phyloP scores from a whole-genome alignment of 2,797 vertebrate genomes.

The Myotis myotis region DNA sequence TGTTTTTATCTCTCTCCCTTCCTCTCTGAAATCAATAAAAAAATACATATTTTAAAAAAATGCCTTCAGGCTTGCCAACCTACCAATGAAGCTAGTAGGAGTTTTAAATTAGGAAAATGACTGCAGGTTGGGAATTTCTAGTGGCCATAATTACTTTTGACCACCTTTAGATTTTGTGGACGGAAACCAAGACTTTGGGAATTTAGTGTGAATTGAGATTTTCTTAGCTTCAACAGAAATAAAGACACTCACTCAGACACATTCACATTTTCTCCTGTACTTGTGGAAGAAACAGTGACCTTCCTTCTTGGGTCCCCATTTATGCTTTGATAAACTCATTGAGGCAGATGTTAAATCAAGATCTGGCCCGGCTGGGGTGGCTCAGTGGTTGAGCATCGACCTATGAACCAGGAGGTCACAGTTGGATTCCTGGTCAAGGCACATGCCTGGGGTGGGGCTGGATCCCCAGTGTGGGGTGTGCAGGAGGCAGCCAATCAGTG shows the following conservation, averaged over 20 bases:
- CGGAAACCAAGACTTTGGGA: neutral
- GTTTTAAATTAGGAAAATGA: neutral
- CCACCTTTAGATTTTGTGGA: conserved; percentile 5
- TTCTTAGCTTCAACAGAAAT: neutral
- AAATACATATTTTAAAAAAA: neutral
- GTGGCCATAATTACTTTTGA: neutral
- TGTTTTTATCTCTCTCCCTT: too few relatives aligned
- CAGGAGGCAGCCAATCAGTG: too few relatives aligned
- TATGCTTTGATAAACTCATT: neutral
- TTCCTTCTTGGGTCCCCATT: neutral
- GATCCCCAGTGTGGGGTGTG: too few relatives aligned
- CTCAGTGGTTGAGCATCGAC: too few relatives aligned
- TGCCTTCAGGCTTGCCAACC: neutral
- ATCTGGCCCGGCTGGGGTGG: neutral
- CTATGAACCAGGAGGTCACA: too few relatives aligned
- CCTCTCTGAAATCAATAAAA: too few relatives aligned
- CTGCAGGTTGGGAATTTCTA: neutral
- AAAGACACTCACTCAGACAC: neutral
- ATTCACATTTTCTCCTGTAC: neutral
- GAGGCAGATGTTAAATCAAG: neutral
- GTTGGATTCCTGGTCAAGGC: too few relatives aligned
- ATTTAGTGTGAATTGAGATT: conserved; percentile 12
- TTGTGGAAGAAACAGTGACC: neutral
- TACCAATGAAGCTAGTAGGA: neutral
- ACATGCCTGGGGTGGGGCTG: too few relatives aligned